A percentile compares a stretch with the other conserved stretches of the same genome.
These are phyloP conservation scores for human (Homo sapiens) DNA, from an alignment of 2,113 vertebrate species.

Conservation along the genomic window DNA sequence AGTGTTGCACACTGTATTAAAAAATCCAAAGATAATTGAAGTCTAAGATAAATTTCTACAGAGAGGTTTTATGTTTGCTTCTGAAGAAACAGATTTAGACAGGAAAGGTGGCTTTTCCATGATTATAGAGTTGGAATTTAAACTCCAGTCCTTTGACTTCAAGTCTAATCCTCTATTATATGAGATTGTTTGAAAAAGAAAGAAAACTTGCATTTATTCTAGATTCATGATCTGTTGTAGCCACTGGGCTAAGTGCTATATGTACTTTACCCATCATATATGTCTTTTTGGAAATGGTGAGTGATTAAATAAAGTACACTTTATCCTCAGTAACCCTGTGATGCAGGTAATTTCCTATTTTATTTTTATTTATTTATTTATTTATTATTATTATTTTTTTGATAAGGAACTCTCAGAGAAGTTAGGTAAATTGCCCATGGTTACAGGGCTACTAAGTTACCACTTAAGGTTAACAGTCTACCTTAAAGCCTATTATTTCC, in stretches of 20 bases:
- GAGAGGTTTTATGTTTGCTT: background rate
- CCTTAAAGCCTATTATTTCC: background rate
- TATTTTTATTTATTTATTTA: background rate
- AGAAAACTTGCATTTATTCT: background rate
- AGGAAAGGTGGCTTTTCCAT: background rate
- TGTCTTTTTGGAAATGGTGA: background rate
- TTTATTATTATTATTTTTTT: background rate
- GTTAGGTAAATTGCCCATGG: background rate
- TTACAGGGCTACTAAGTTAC: background rate
- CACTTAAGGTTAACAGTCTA: background rate
- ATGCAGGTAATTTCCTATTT: background rate
- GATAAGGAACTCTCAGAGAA: background rate
- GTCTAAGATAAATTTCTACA: background rate
- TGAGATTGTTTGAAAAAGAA: background rate
- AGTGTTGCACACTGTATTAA: background rate
- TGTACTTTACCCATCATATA: background rate
- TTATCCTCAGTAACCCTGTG: background rate
- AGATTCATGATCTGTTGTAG: background rate
- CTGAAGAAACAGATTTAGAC: background rate
- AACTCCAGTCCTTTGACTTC: background rate
- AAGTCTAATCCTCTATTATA: background rate
- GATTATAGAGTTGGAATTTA: background rate
- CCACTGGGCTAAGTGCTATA: background rate
- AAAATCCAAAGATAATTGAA: background rate
- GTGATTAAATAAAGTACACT: background rate